phyloP scores from a whole-genome alignment of 2,113 vertebrate genomes.

The Calyptommatus sinebrachiatus region DNA sequence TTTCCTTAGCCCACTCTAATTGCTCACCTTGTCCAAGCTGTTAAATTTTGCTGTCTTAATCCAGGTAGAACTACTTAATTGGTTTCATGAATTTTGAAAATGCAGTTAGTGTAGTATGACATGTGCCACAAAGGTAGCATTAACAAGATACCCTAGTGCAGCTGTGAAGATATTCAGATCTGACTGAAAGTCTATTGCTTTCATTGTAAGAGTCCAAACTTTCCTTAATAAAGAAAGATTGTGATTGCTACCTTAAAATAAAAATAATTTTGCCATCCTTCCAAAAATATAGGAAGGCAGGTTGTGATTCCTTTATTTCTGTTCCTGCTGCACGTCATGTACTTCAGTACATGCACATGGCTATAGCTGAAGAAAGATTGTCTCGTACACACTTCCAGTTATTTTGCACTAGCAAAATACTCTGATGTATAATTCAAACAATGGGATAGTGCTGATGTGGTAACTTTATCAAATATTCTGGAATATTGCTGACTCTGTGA shows the following conservation, averaged over 20 bases:
- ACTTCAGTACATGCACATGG: no score
- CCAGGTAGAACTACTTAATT: slow-evolving; percentile 23
- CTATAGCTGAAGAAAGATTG: no score
- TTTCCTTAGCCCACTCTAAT: slow-evolving; percentile 42
- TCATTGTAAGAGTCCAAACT: not conserved
- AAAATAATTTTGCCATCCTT: not conserved
- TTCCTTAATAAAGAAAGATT: not conserved
- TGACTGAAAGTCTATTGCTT: slow-evolving; percentile 8
- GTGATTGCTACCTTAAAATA: not conserved
- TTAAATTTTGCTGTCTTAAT: slow-evolving; percentile 14
- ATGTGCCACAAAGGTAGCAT: not conserved
- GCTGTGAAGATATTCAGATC: not conserved
- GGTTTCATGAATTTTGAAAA: slow-evolving; percentile 13
- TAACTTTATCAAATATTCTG: no score
- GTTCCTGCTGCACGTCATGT: no score
- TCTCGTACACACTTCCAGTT: no score
- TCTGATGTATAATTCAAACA: no score
- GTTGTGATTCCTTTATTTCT: no score
- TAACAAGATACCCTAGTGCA: not conserved
- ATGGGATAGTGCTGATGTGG: no score
- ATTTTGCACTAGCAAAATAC: no score
- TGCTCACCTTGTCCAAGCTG: slow-evolving; percentile 5
- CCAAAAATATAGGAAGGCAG: no score
- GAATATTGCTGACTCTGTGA: no score
- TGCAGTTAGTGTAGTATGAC: not conserved